Evolutionary conservation across 2,797 vertebrate genomes (phyloP).

Genomic region (Corythornis leucogaster): DNA sequence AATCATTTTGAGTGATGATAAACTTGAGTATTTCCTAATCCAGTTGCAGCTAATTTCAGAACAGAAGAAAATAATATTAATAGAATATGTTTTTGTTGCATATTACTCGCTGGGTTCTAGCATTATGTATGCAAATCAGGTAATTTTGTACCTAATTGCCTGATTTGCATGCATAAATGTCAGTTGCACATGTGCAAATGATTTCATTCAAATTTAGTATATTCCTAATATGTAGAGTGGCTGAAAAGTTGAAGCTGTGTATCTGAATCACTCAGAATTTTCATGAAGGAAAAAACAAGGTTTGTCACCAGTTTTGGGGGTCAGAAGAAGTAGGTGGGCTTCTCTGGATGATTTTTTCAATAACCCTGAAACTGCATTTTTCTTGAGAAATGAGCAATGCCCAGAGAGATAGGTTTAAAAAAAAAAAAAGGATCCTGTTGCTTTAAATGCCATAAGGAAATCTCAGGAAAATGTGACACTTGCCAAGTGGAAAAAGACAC

Average conservation of each 20-base stretch:
- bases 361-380: not conserved
- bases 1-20: slow-evolving; percentile 36
- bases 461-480: not conserved
- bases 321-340: not conserved
- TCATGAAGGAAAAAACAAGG: not conserved
- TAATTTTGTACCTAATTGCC: slow-evolving; percentile 67
- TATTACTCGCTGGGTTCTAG: slow-evolving; percentile 38
- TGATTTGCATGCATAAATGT: slow-evolving; percentile 71
- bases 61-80: slow-evolving; percentile 64
- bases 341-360: not conserved
- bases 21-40: slow-evolving; percentile 36
- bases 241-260: slow-evolving; percentile 9
- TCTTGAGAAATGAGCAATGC: not conserved
- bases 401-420: not conserved
- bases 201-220: slow-evolving; percentile 61
- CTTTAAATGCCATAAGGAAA: slow-evolving; percentile 27
- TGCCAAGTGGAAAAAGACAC: slow-evolving; percentile 20
- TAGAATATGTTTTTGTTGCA: slow-evolving; percentile 57
- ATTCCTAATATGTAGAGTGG: slow-evolving; percentile 36
- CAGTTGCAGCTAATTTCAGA: slow-evolving; percentile 56
- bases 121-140: slow-evolving; percentile 67
- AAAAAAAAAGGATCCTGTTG: not conserved
- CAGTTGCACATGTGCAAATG: slow-evolving; percentile 63
- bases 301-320: not conserved
- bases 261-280: slow-evolving; percentile 9